Percentiles rank a stretch among this genome's conserved stretches.
These are phyloP conservation scores for Hylaeus volcanicus DNA, from an alignment of 1,140 invertebrate species.

Conservation along the genomic window DNA sequence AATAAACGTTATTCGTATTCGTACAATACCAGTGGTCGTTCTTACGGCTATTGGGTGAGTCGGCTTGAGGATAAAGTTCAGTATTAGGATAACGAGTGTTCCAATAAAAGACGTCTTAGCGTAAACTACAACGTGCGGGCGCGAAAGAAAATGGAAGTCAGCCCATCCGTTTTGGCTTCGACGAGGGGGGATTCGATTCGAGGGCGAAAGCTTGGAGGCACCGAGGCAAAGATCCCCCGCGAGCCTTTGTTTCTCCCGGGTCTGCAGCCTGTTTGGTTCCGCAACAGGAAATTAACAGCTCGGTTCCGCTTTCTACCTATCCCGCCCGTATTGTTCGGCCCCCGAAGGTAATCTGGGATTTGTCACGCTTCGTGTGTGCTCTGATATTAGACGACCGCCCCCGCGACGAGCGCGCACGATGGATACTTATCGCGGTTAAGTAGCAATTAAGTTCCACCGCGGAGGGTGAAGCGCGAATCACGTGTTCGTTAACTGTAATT, in stretches of 20 bases:
- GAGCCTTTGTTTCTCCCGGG: conserved; percentile 57
- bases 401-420: conserved; percentile 8
- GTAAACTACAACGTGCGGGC: no score
- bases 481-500: background rate
- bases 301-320: conserved; percentile 55
- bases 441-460: conserved; percentile 1
- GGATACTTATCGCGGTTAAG: conserved; percentile 10
- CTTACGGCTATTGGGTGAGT: no score
- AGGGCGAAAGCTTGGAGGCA: conserved; percentile 21
- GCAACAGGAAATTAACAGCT: conserved; percentile 66
- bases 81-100: no score
- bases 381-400: conserved; percentile 48
- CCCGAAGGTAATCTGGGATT: conserved; percentile 60
- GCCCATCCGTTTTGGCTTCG: background rate
- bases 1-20: no score
- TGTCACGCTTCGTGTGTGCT: conserved; percentile 48
- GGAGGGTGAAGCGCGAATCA: background rate
- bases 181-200: conserved; percentile 18
- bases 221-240: conserved; percentile 53
- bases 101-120: no score
- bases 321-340: conserved; percentile 54
- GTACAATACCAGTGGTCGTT: no score
- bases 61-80: no score
- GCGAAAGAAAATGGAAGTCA: background rate
- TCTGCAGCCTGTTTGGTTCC: conserved; percentile 45